A percentile compares a stretch with the other conserved stretches of the same genome.
Conservation (phyloP, 2,797 vertebrate species). For the Scyliorhinus canicula region DNA sequence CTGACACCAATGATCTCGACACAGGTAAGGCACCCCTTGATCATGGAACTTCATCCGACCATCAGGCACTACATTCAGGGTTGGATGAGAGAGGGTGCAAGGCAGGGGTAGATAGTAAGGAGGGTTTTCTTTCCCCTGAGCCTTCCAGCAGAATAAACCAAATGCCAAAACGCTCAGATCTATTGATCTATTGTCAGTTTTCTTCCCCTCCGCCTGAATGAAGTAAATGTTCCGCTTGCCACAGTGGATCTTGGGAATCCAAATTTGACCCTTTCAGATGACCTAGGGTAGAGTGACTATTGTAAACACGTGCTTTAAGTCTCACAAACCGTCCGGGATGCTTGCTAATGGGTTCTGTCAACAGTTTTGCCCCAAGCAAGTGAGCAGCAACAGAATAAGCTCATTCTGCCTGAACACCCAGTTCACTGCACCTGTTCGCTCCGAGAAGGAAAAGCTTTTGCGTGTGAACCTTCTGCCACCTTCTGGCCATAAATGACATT, state of each 20-base stretch:
- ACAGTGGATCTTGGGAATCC: neutral
- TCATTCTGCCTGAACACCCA: neutral
- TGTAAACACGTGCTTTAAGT: neutral
- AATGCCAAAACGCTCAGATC: neutral
- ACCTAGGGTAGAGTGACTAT: neutral
- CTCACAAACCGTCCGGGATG: neutral
- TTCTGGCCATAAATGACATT: neutral
- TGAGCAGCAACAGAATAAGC: neutral
- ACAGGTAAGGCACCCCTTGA: neutral
- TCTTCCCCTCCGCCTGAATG: neutral
- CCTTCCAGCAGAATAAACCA: neutral
- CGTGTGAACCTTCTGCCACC: slow-evolving; percentile 7
- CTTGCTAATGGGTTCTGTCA: neutral
- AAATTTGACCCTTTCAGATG: neutral
- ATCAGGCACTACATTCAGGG: neutral
- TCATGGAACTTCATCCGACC: neutral
- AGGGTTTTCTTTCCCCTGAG: neutral
- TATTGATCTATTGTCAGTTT: neutral
- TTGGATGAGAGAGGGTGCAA: neutral
- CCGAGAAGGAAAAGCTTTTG: neutral
- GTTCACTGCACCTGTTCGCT: neutral
- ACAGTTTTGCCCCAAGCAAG: slow-evolving; percentile 1
- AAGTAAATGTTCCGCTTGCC: neutral
- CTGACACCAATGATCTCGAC: neutral
- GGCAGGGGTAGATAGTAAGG: neutral